These are phyloP conservation scores for Ancistrus triradiatus DNA, from an alignment of 2,113 vertebrate species.

Conservation along the genomic window DNA sequence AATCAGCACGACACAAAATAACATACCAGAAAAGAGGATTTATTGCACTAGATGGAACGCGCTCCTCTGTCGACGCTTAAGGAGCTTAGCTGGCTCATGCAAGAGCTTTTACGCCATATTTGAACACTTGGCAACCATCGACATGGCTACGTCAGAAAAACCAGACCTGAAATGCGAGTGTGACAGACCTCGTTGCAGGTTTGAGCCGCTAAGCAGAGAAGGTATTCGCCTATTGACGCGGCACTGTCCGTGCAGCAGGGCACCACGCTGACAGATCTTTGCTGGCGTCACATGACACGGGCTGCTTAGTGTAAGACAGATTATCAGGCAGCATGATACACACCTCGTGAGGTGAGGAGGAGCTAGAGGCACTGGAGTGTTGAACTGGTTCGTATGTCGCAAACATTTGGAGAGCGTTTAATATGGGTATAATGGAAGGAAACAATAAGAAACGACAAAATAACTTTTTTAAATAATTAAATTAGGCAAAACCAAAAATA, in stretches of 20 bases:
- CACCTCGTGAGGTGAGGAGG: background rate
- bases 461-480: no score
- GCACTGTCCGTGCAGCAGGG: conserved; percentile 16
- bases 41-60: no score
- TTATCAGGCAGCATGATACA: conserved; percentile 33
- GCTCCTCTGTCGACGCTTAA: no score
- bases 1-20: no score
- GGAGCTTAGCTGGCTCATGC: no score
- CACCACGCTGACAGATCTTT: background rate
- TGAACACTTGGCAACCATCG: background rate
- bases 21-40: no score
- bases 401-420: no score
- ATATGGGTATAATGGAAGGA: no score
- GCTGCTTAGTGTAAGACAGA: conserved; percentile 39
- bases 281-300: conserved; percentile 34
- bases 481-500: no score
- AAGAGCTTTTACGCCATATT: background rate
- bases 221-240: conserved; percentile 19
- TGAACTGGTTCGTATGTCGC: no score
- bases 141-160: no score
- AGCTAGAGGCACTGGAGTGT: background rate
- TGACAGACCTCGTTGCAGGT: background rate
- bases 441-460: no score
- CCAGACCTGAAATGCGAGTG: background rate
- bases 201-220: background rate